These are phyloP conservation scores for Aplocera efformata DNA, from an alignment of 2,888 invertebrate species.

Conservation along the genomic window DNA sequence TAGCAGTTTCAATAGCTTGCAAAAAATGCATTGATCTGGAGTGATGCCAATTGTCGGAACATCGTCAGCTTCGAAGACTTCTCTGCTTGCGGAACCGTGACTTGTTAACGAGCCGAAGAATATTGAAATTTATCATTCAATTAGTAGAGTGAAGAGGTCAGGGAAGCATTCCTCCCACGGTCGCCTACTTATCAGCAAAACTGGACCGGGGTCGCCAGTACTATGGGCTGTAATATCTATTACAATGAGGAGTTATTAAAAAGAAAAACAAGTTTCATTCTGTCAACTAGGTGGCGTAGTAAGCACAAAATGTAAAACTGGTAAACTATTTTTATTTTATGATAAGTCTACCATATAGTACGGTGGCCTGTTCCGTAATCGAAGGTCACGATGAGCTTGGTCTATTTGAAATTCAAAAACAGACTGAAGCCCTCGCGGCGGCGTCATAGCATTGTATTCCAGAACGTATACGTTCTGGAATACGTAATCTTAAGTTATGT, in stretches of 20 bases:
- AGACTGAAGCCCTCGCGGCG: too few species aligned
- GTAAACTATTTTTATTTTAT: too few species aligned
- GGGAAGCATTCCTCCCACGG: slow-evolving; percentile 62
- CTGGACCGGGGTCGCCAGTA: slow-evolving; percentile 45
- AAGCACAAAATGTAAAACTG: too few species aligned
- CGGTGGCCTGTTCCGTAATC: too few species aligned
- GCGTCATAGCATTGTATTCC: too few species aligned
- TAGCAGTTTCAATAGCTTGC: slow-evolving; percentile 6
- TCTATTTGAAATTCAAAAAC: too few species aligned
- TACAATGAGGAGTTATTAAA: slow-evolving; percentile 17
- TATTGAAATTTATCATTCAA: slow-evolving; percentile 53
- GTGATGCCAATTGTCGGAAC: slow-evolving; percentile 10
- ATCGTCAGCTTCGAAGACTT: slow-evolving; percentile 7
- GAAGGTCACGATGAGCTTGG: too few species aligned
- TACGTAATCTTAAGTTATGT: too few species aligned
- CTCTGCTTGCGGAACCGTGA: slow-evolving; percentile 14
- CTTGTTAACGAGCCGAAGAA: slow-evolving; percentile 13
- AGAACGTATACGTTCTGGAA: too few species aligned
- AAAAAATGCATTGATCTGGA: slow-evolving; percentile 19
- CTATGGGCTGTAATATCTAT: slow-evolving; percentile 17
- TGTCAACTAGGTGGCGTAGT: too few species aligned
- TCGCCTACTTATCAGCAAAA: slow-evolving; percentile 47
- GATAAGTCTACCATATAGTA: too few species aligned
- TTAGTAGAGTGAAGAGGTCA: slow-evolving; percentile 62
- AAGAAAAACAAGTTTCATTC: too few species aligned